These are phyloP conservation scores for Oncorhynchus clarkii DNA, from an alignment of 2,113 vertebrate genomes.

Conservation along the genomic window DNA sequence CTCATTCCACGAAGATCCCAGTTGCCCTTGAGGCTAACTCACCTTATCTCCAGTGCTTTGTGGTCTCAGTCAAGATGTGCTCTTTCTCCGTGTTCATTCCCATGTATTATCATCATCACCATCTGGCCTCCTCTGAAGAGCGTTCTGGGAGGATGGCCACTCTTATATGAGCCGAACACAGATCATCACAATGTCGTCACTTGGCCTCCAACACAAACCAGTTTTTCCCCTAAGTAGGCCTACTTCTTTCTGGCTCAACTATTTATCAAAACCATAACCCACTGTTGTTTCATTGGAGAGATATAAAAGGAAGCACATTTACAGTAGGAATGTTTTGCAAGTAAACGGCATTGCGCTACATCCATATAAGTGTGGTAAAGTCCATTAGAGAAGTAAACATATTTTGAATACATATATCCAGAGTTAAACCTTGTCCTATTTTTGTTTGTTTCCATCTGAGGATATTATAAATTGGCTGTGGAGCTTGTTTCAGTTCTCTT, in stretches of 20 bases:
- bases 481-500: too few relatives aligned
- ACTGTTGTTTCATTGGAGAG: not conserved
- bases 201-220: not conserved
- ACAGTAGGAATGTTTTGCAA: not conserved
- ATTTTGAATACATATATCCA: not conserved
- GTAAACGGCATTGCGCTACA: not conserved
- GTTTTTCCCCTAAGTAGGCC: not conserved
- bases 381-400: not conserved
- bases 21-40: not conserved
- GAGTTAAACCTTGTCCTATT: not conserved
- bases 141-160: conserved; percentile 6
- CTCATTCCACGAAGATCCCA: not conserved
- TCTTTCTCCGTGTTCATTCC: conserved; percentile 13
- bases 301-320: not conserved
- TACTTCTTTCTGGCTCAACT: conserved; percentile 4
- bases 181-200: conserved; percentile 40
- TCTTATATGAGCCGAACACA: conserved; percentile 46
- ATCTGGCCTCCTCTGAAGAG: conserved; percentile 14
- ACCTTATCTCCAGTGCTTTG: conserved; percentile 20
- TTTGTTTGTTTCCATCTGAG: not conserved
- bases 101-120: not conserved
- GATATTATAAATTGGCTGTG: too few relatives aligned
- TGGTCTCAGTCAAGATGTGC: not conserved
- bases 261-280: not conserved
- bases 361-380: not conserved